These are phyloP conservation scores for Diachrysia chrysitis DNA, from an alignment of 2,888 invertebrate genomes.

Conservation along the genomic window DNA sequence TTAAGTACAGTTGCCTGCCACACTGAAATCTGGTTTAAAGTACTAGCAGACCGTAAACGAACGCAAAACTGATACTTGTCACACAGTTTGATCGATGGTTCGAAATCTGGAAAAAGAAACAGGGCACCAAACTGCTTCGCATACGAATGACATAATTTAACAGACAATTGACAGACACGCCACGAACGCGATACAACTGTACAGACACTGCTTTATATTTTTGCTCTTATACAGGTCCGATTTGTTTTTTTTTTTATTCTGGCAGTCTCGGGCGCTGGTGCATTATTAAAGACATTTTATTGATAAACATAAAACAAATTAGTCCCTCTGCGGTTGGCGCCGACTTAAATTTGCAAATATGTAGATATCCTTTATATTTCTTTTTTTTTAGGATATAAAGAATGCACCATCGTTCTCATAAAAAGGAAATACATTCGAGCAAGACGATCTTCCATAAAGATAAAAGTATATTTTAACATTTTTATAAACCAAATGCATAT, in stretches of 20 bases:
- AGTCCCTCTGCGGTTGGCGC: background rate
- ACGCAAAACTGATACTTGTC: background rate
- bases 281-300: background rate
- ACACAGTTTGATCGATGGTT: conserved; percentile 5
- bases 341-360: background rate
- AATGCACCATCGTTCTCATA: conserved; percentile 7
- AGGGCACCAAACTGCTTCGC: background rate
- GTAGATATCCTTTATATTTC: background rate
- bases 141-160: conserved; percentile 6
- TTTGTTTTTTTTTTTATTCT: background rate
- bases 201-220: background rate
- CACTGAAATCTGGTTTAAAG: background rate
- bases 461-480: conserved; percentile 36
- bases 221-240: background rate
- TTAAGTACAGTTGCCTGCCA: background rate
- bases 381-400: background rate
- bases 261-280: background rate
- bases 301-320: conserved; percentile 8
- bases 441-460: conserved; percentile 42
- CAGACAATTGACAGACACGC: conserved; percentile 7
- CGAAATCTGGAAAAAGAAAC: conserved; percentile 1
- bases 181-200: background rate
- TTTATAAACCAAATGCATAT: conserved; percentile 33
- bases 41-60: background rate
- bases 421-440: conserved; percentile 28